Evolutionary conservation across 2,888 invertebrate genomes (phyloP).

Genomic region (Dusona sp.): DNA sequence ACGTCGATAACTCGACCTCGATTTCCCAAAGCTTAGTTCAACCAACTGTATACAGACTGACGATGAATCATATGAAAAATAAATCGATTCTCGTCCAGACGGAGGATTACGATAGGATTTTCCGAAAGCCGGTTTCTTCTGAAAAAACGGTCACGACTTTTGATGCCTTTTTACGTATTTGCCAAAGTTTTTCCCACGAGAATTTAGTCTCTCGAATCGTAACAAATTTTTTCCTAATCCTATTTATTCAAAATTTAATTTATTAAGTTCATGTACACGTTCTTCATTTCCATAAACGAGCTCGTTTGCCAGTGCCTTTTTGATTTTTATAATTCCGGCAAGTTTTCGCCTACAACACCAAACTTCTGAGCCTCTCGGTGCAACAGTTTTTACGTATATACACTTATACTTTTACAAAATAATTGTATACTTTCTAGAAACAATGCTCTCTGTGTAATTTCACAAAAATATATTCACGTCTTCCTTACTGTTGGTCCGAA

Average conservation of each 20-base stretch:
- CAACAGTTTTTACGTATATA: too few relatives aligned
- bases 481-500: too few relatives aligned
- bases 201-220: slow-evolving; percentile 10
- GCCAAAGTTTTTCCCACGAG: slow-evolving; percentile 4
- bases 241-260: not conserved
- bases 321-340: not conserved
- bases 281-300: not conserved
- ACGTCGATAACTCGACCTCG: slow-evolving; percentile 50
- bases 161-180: slow-evolving; percentile 6
- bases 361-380: not conserved
- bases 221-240: slow-evolving; percentile 6
- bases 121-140: slow-evolving; percentile 46
- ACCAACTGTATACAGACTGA: slow-evolving; percentile 7
- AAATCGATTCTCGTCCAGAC: slow-evolving; percentile 46
- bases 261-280: not conserved
- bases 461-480: too few relatives aligned
- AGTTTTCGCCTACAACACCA: not conserved
- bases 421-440: too few relatives aligned
- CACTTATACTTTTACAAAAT: too few relatives aligned
- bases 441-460: too few relatives aligned
- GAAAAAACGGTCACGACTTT: slow-evolving; percentile 32
- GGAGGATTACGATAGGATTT: slow-evolving; percentile 54
- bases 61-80: slow-evolving; percentile 57
- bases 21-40: slow-evolving; percentile 15
- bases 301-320: not conserved